A percentile compares a stretch with the other conserved stretches of the same genome.
Evolutionary conservation across 1,140 invertebrate genomes (phyloP).

Genomic region (Bombus polaris): DNA sequence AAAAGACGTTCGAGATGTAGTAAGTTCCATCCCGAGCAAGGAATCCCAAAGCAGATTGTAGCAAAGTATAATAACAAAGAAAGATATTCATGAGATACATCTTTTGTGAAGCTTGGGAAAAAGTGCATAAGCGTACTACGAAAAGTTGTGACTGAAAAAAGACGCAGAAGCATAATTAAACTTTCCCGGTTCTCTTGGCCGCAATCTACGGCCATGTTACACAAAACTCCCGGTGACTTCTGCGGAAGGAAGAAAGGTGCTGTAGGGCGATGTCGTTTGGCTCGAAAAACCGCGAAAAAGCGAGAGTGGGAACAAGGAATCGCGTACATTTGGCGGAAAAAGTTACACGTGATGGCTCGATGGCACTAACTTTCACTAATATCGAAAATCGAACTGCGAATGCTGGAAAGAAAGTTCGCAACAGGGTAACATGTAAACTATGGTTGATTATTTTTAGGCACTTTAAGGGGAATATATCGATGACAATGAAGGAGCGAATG

Average conservation of each 20-base stretch:
- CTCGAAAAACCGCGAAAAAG: conserved; percentile 2
- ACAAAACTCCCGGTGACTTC: conserved; percentile 44
- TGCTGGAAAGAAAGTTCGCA: not conserved
- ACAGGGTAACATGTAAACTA: not conserved
- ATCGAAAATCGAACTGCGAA: not conserved
- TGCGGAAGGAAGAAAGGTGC: conserved; percentile 33
- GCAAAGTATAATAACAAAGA: not conserved
- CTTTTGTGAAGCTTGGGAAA: no score
- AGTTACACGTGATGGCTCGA: not conserved
- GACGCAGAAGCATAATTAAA: conserved; percentile 50
- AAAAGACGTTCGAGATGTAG: no score
- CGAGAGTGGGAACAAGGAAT: not conserved
- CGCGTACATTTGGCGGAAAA: conserved; percentile 28
- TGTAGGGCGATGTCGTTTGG: conserved; percentile 25
- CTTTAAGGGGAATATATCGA: not conserved
- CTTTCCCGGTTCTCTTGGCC: conserved; percentile 42
- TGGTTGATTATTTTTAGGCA: conserved; percentile 9
- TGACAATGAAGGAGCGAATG: not conserved
- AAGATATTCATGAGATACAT: no score
- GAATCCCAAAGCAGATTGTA: no score
- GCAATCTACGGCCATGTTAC: conserved; percentile 36
- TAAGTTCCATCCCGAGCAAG: no score
- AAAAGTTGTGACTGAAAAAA: conserved; percentile 19
- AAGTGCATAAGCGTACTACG: not conserved
- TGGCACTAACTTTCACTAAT: conserved; percentile 20